Percentiles rank a stretch among this genome's conserved stretches.
These are phyloP conservation scores for Sebastes fasciatus DNA, from an alignment of 2,113 vertebrate species.

Conservation along the genomic window DNA sequence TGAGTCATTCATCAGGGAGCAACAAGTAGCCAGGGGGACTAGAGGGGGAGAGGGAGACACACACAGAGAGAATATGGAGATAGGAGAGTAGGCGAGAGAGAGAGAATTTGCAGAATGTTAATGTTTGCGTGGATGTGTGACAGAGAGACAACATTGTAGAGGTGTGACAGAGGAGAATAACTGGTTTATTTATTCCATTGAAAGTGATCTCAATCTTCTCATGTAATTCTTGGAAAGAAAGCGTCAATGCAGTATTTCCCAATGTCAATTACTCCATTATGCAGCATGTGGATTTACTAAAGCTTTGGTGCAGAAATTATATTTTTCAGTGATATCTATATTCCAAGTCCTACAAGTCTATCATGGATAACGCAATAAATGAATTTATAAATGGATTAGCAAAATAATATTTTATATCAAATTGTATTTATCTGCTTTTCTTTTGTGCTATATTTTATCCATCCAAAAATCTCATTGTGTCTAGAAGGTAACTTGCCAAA, in stretches of 20 bases:
- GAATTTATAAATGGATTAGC: background rate
- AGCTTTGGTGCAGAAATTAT: background rate
- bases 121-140: background rate
- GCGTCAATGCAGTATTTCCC: background rate
- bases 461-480: too few relatives aligned
- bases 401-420: background rate
- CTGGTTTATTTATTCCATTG: slow-evolving; percentile 8
- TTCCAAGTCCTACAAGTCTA: background rate
- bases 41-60: background rate
- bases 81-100: background rate
- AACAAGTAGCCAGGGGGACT: slow-evolving; percentile 16
- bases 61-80: slow-evolving; percentile 1
- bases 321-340: background rate
- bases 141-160: background rate
- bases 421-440: background rate
- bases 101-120: slow-evolving; percentile 29
- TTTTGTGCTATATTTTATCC: background rate
- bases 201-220: background rate
- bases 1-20: slow-evolving; percentile 54
- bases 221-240: background rate
- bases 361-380: background rate
- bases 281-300: background rate
- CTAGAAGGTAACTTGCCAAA: too few relatives aligned
- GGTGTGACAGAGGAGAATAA: slow-evolving; percentile 7
- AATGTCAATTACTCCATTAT: background rate